Evolutionary conservation across 2,888 invertebrate species (phyloP), one percentile per base, ranked within the genome.

Genomic region (Ophion slaviceki): DNA sequence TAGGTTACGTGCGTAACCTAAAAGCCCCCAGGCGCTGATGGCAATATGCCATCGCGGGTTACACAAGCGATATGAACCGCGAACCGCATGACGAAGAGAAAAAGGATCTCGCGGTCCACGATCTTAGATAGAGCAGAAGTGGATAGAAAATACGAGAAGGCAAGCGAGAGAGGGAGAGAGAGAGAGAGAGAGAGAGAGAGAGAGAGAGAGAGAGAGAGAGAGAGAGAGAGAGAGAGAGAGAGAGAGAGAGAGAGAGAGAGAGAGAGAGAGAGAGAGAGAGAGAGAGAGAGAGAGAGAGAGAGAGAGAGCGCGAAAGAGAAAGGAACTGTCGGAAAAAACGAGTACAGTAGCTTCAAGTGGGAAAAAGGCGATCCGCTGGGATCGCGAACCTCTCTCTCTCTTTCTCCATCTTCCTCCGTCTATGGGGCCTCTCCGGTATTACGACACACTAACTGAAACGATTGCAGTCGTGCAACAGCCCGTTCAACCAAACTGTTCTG

Each of bases 391-490:
- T 53, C 40, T 79, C 68, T 84, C 6, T 74, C 67, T 74, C 61
- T 62, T 79, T 62, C 32, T 59, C 40, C 61, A 64, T 62, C 72
- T 53, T 11, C 57, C 32, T 72, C 32, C 28, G n/a, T 67, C 17
- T 57, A 57, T 17, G 36, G 32, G 28, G 71, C 64, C 77, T 83
- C 74, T 36, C n/a, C 36, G 67, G 75, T 70, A 47, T 85, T 85
- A 79, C 85, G 85, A 85, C 82, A 85, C 66, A 64, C 61, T 8
- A 70, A 74, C 64, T 57, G 20, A 53, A 82, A 71, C 75, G 82
- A 82, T 85, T 82, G 82, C 85, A 80, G 66, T 66, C 82, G 79
- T 79, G 85, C 85, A 79, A 64, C 70, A 71, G 64, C 61, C 57
- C 79, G 64, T 66, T 66, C 47, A 67, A 79, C 71, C 64, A 36